These are phyloP conservation scores for Pteropus rufus DNA, from an alignment of 2,797 vertebrate species.

Conservation along the genomic window DNA sequence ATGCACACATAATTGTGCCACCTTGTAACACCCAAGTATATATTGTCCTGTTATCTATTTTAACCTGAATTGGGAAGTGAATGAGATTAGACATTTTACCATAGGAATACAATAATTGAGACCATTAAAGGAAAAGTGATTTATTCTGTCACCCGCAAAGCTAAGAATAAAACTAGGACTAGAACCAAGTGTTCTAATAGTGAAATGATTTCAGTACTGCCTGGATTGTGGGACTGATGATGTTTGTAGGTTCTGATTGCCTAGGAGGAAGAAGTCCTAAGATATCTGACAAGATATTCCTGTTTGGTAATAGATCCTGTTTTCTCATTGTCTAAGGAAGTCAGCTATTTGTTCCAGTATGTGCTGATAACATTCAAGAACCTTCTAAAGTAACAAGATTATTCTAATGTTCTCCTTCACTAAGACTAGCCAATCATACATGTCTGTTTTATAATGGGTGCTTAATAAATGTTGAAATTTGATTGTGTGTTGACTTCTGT, in stretches of 20 bases:
- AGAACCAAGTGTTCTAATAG: not conserved
- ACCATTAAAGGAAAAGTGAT: not conserved
- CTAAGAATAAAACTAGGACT: not conserved
- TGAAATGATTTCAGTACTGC: constrained; percentile 17
- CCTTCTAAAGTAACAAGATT: constrained; percentile 9
- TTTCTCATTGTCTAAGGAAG: not conserved
- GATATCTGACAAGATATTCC: not conserved
- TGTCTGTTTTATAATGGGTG: not conserved
- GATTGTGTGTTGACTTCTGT: not conserved
- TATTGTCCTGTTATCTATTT: not conserved
- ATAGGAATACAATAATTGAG: constrained; percentile 8
- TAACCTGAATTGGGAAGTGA: not conserved
- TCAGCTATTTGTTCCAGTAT: not conserved
- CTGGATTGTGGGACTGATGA: not conserved
- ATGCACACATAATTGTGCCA: not conserved
- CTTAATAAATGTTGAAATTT: not conserved
- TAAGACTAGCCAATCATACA: not conserved
- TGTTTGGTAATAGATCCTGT: not conserved
- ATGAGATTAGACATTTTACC: constrained; percentile 28
- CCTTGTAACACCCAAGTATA: not conserved
- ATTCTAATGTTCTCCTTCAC: constrained; percentile 2
- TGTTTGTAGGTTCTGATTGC: not conserved
- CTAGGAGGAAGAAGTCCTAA: not conserved
- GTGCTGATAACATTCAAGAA: constrained; percentile 16
- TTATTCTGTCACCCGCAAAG: not conserved